Evolutionary conservation across 2,888 invertebrate genomes (phyloP).

Genomic region (Falcaria lacertinaria): DNA sequence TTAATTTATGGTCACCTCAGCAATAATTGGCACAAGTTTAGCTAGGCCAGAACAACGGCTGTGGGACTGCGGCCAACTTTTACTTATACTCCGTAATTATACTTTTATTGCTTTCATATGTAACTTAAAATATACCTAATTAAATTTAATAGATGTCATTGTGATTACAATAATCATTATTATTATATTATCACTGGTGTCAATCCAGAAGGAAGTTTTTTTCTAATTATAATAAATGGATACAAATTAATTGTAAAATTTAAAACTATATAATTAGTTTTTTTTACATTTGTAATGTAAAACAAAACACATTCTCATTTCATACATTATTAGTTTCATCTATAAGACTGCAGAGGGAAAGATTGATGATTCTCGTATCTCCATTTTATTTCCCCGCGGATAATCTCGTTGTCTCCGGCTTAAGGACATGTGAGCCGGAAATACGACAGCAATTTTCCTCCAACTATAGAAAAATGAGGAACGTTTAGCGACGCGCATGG

Average conservation of each 20-base stretch:
- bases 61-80: constrained; percentile 61
- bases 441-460: constrained; percentile 75
- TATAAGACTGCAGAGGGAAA: constrained; percentile 44
- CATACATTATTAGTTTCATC: constrained; percentile 30
- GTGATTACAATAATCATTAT: no score
- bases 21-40: constrained; percentile 65
- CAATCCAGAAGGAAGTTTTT: no score
- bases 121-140: constrained; percentile 36
- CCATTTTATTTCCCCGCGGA: constrained; percentile 72
- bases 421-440: constrained; percentile 75
- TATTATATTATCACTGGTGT: no score
- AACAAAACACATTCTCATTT: no score
- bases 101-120: constrained; percentile 61
- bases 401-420: constrained; percentile 76
- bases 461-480: constrained; percentile 75
- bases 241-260: no score
- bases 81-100: constrained; percentile 63
- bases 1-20: constrained; percentile 41
- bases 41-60: constrained; percentile 53
- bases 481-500: constrained; percentile 67
- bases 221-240: no score
- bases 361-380: constrained; percentile 72
- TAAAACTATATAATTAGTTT: no score
- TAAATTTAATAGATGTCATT: background rate
- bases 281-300: no score